Conservation (phyloP, 1,140 invertebrate genomes). For the Drosophila jambulina region DNA sequence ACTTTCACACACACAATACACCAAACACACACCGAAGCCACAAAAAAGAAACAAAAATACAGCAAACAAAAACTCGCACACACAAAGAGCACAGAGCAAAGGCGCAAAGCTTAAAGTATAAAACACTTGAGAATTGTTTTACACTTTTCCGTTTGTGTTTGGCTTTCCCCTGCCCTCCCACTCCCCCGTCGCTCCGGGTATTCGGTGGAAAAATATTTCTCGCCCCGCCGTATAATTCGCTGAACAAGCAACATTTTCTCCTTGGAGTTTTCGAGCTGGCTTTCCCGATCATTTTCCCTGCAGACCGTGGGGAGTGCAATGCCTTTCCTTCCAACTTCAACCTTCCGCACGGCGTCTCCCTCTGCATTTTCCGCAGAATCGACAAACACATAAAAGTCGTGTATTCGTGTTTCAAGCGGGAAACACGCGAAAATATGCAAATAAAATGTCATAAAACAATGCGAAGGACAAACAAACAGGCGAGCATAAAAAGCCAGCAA, state of each 20-base stretch:
- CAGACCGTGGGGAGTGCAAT: slow-evolving; percentile 38
- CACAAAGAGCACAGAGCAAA: slow-evolving; percentile 44
- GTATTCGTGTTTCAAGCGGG: slow-evolving; percentile 39
- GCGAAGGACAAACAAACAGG: slow-evolving; percentile 61
- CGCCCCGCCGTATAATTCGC: slow-evolving; percentile 37
- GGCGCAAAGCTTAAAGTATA: slow-evolving; percentile 73
- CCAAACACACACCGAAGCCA: slow-evolving; percentile 29
- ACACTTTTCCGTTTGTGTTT: slow-evolving; percentile 65
- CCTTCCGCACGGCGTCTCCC: slow-evolving; percentile 18
- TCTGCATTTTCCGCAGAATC: slow-evolving; percentile 64
- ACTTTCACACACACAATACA: slow-evolving; percentile 10
- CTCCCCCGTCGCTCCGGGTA: background rate
- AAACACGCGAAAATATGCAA: slow-evolving; percentile 76
- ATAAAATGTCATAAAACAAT: slow-evolving; percentile 82
- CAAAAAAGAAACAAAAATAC: slow-evolving; percentile 6
- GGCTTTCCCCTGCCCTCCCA: background rate
- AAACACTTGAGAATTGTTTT: slow-evolving; percentile 81
- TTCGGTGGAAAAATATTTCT: slow-evolving; percentile 49
- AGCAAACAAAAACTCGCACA: slow-evolving; percentile 29
- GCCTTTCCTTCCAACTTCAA: slow-evolving; percentile 10
- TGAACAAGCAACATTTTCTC: slow-evolving; percentile 25
- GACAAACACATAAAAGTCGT: slow-evolving; percentile 72
- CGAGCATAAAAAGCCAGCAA: slow-evolving; percentile 42
- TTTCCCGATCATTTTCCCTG: slow-evolving; percentile 19
- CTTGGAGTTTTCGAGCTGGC: background rate